Base-by-base conservation (phyloP, 2,113 vertebrate genomes). In the Fregetta grallaria region DNA sequence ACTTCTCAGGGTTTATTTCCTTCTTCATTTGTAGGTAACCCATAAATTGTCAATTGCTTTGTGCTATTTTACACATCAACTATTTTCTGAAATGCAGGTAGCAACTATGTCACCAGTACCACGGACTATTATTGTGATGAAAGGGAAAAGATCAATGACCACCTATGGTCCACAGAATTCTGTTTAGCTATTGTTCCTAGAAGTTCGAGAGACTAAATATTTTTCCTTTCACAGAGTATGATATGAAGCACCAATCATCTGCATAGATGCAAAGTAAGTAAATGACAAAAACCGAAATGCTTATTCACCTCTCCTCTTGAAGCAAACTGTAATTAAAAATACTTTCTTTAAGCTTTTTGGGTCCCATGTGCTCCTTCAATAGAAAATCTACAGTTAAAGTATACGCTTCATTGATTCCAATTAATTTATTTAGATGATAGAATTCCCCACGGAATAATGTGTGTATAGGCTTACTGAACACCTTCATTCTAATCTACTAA, bases 341-440 rank as follows among this genome's bases (percentile, higher is more conserved):
- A 67, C 2, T 74, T 91, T 92, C 15, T 90, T 76, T 72, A 90
- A 80, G 72, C 10, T 42, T 61, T 82, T 90, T 83, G 26, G 74
- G n/a, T 91, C 68, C 52, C 72, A 77, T 38, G 26, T 62, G 20
- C 15, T 82, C 18, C 19, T 90, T 75, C 82, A 94, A 58, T 26
- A 50, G 30, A 70, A 92, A 67, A 94, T 87, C 59, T 89, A 81
- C 58, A 67, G 56, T 76, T 91, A 76, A 85, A 92, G 38, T 50
- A 45, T 40, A 87, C 53, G 90, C 76, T 92, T 79, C 68, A 87
- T 73, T 90, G 91, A 65, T 79, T 96, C 56, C n/a, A 96, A 88
- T 92, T 95, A 92, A 88, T 93, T 86, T 83, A 68, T 79, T 90
- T 86, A 66, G 89, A 75, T 72, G 10, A 93, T n/a, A 65, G 11